A percentile compares a stretch with the other conserved stretches of the same genome.
These are phyloP conservation scores for Hemicrepidius hirtus DNA, from an alignment of 2,888 invertebrate genomes.

Conservation along the genomic window DNA sequence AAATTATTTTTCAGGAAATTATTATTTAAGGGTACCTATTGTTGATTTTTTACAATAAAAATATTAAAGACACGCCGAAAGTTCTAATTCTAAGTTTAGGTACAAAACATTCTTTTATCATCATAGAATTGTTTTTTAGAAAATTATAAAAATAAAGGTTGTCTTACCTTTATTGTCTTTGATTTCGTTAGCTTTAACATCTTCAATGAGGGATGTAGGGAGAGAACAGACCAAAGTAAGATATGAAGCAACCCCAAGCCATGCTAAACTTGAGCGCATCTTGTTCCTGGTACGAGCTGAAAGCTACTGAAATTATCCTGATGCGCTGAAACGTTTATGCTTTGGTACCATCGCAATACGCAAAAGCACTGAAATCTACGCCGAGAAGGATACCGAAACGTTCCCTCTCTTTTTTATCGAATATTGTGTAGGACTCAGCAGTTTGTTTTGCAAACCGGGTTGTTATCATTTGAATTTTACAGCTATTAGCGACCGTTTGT, in stretches of 20 bases:
- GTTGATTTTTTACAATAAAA: too few species aligned
- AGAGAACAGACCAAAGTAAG: conserved; percentile 61
- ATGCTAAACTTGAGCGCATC: conserved; percentile 41
- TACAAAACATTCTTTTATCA: too few species aligned
- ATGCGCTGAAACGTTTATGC: conserved; percentile 48
- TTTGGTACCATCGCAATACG: conserved; percentile 32
- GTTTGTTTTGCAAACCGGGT: conserved; percentile 24
- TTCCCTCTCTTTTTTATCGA: conserved; percentile 41
- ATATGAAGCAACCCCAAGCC: conserved; percentile 41
- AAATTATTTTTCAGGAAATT: too few species aligned
- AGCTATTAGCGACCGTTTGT: conserved; percentile 23
- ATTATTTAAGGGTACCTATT: too few species aligned
- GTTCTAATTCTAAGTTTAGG: too few species aligned
- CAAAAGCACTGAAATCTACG: conserved; percentile 40
- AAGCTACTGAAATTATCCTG: conserved; percentile 60
- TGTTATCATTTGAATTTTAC: conserved; percentile 38
- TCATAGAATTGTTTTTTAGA: too few species aligned
- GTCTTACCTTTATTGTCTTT: conserved; percentile 68
- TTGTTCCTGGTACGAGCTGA: conserved; percentile 54
- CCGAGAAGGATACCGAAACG: conserved; percentile 14
- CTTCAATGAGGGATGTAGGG: conserved; percentile 69
- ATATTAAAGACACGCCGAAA: too few species aligned
- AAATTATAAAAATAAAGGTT: too few species aligned
- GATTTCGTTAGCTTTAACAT: conserved; percentile 68
- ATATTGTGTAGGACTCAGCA: conserved; percentile 43